Conservation (phyloP, 92 coral and sea anemone genomes). For the Bergia puertoricense region DNA sequence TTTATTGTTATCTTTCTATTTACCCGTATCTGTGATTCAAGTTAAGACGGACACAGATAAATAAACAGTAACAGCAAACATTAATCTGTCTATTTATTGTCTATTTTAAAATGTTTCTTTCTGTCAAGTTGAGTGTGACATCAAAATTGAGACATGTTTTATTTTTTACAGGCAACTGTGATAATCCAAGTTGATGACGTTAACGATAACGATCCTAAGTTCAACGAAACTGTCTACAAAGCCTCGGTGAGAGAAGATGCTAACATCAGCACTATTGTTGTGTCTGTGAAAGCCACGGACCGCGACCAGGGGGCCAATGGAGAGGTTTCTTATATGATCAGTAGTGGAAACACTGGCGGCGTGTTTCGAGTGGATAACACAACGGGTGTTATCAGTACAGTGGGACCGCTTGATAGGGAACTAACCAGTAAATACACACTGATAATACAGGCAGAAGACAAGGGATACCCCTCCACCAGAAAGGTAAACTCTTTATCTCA, state of each 20-base stretch:
- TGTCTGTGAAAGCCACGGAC: conserved; percentile 75
- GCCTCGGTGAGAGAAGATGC: conserved; percentile 66
- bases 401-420: conserved; percentile 67
- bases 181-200: conserved; percentile 73
- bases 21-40: no score
- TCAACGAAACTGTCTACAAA: conserved; percentile 73
- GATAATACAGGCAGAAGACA: conserved; percentile 74
- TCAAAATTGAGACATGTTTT: no score
- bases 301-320: conserved; percentile 79
- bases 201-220: conserved; percentile 83
- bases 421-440: conserved; percentile 47
- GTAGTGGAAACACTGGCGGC: conserved; percentile 71
- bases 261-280: conserved; percentile 57
- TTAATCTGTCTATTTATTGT: no score
- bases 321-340: conserved; percentile 68
- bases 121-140: background rate
- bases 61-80: no score
- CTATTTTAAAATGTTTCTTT: no score
- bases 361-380: conserved; percentile 53
- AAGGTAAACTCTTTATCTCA: conserved; percentile 48
- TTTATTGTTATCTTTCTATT: no score
- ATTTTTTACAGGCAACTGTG: conserved; percentile 46
- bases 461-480: conserved; percentile 78
- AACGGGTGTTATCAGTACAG: conserved; percentile 61
- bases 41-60: no score